Evolutionary conservation across 2,113 vertebrate genomes (phyloP).

Genomic region (Chlamydotis undulata): DNA sequence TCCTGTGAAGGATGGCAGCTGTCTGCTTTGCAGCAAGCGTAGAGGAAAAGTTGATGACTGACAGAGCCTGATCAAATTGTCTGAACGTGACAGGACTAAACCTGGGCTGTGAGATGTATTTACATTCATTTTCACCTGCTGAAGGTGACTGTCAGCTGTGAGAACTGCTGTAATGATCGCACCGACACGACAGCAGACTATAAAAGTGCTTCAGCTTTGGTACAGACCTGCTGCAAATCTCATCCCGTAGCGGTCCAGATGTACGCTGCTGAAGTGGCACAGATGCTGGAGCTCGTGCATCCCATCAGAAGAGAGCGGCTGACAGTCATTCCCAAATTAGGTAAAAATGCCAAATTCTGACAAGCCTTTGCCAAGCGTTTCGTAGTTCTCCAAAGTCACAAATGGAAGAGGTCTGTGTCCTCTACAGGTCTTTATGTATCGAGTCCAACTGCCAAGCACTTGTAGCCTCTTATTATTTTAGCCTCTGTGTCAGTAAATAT

Average conservation of each 20-base stretch:
- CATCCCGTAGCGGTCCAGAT: neutral
- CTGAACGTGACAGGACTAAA: neutral
- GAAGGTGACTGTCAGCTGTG: neutral
- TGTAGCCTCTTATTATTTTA: slow-evolving; percentile 35
- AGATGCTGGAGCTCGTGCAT: neutral
- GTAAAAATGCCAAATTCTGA: slow-evolving; percentile 2
- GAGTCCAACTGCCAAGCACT: slow-evolving; percentile 10
- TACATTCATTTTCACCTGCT: neutral
- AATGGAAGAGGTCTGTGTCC: neutral
- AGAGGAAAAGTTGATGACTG: neutral
- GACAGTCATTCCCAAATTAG: slow-evolving; percentile 12
- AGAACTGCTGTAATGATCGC: neutral
- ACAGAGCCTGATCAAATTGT: neutral
- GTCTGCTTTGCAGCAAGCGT: neutral
- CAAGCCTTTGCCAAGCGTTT: slow-evolving; percentile 2
- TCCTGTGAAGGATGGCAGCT: neutral
- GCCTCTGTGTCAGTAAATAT: slow-evolving; percentile 16
- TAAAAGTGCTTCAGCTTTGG: neutral
- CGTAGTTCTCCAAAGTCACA: neutral
- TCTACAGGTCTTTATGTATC: neutral
- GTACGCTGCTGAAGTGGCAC: neutral
- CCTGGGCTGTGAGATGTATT: neutral
- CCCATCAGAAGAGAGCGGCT: neutral
- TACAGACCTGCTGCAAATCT: neutral
- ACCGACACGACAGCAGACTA: neutral